Base-by-base conservation (phyloP, 2,113 vertebrate genomes). In the Serilophus lunatus region DNA sequence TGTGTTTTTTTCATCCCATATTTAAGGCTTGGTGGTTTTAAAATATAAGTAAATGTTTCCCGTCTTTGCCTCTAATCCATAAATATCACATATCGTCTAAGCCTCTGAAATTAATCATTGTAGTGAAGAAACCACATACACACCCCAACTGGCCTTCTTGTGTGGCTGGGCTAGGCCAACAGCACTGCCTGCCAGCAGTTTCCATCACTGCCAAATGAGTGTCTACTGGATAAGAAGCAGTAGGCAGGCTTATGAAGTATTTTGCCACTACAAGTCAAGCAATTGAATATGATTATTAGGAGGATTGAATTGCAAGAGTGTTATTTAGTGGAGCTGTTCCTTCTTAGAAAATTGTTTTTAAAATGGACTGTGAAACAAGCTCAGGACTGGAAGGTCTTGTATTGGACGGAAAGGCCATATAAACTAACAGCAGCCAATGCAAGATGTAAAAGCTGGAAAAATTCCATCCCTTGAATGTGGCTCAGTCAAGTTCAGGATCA, bases 31-130 rank as follows among this genome's bases (percentile, higher is more conserved):
- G 88, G 59, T 1, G 3, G 68, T 85, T 95, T 93, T 47, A 70
- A 92, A 92, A 81, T 29, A 4, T 80, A 74, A 85, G 84, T 93
- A 40, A 88, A 50, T 2, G 6, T 90, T 94, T 95, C 76, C 51
- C 29, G 54, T 94, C 63, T 86, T 93, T 83, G 38, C 76, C 79
- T 86, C 59, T 88, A 80, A 83, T 61, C 23, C 76, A 66, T 88
- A 88, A 92, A 80, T 93, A 88, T 50, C 54, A 50, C 42, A 1
- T 92, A 74, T 79, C 90, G 65, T 80, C 64, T 90, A 51, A 90
- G 51, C 33, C 95, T 60, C 42, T 88, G 92, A 92, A 90, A 93
- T 92, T 88, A 92, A 44, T 90, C 78, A 77, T 26, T 20, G 26
- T 38, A 74, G 56, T 29, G 68, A 59, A 81, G 79, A 93, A 95